Conservation (phyloP, 2,888 invertebrate genomes). For the Agonum fuliginosum region DNA sequence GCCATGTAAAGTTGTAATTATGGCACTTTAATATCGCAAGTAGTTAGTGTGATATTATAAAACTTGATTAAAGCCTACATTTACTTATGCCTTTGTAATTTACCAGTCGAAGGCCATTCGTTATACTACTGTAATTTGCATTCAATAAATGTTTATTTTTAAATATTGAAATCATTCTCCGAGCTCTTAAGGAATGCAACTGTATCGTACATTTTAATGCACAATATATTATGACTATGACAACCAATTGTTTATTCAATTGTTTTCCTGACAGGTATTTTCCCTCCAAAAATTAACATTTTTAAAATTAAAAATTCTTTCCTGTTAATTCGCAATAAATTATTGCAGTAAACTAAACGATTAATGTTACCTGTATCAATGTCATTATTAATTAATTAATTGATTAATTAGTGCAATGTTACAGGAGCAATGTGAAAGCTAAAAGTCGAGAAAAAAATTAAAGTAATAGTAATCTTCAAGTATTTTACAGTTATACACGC, state of each 20-base stretch:
- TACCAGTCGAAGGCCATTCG: conserved; percentile 46
- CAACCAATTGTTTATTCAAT: background rate
- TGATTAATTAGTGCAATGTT: background rate
- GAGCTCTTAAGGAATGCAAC: too few relatives aligned
- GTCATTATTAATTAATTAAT: conserved; percentile 26
- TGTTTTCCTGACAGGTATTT: background rate
- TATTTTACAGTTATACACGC: too few relatives aligned
- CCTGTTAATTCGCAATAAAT: background rate
- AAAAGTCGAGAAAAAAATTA: too few relatives aligned
- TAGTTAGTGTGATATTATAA: conserved; percentile 28
- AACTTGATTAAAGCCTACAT: conserved; percentile 30
- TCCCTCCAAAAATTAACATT: background rate
- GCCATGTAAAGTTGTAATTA: conserved; percentile 7
- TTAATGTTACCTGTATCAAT: background rate
- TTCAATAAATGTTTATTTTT: conserved; percentile 37
- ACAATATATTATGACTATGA: background rate
- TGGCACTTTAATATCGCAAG: conserved; percentile 5
- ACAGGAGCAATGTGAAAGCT: too few relatives aligned
- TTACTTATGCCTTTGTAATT: conserved; percentile 48
- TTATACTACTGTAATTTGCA: conserved; percentile 51
- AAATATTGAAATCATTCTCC: background rate
- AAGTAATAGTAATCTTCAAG: too few relatives aligned
- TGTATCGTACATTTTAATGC: too few relatives aligned
- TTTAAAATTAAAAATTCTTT: too few relatives aligned
- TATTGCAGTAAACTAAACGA: background rate